A percentile compares a stretch with the other conserved stretches of the same genome.
phyloP scores from a whole-genome alignment of 2,113 vertebrate genomes.

The Arenaria interpres region DNA sequence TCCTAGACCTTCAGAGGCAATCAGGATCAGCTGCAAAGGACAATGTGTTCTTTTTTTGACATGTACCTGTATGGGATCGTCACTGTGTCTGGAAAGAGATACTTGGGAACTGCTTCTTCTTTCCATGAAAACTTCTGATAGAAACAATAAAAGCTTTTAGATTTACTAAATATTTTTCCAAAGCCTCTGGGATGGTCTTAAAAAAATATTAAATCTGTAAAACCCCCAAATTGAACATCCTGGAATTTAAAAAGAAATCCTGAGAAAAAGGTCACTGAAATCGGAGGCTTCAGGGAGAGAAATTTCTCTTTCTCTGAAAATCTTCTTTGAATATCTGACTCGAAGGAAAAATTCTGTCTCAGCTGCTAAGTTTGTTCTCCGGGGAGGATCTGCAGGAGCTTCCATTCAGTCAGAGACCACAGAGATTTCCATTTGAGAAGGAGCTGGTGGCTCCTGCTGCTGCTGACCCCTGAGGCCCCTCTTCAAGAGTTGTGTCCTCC shows the following conservation, averaged over 20 bases:
- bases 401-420: neutral
- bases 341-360: neutral
- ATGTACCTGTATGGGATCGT: neutral
- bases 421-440: neutral
- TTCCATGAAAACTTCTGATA: neutral
- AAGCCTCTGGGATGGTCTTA: neutral
- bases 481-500: neutral
- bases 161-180: neutral
- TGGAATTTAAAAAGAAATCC: neutral
- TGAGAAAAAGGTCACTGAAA: neutral
- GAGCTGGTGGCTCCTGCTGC: neutral
- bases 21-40: neutral
- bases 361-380: neutral
- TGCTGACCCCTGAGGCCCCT: neutral
- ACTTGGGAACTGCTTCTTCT: neutral
- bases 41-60: neutral
- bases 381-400: neutral
- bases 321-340: neutral
- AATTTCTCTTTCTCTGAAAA: neutral
- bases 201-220: neutral
- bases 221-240: fast-evolving
- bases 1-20: neutral
- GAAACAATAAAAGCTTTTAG: neutral
- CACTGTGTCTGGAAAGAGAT: neutral
- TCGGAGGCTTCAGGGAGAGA: neutral